Conservation (phyloP, 2,113 vertebrate genomes). For the Mormyrus lacerda region DNA sequence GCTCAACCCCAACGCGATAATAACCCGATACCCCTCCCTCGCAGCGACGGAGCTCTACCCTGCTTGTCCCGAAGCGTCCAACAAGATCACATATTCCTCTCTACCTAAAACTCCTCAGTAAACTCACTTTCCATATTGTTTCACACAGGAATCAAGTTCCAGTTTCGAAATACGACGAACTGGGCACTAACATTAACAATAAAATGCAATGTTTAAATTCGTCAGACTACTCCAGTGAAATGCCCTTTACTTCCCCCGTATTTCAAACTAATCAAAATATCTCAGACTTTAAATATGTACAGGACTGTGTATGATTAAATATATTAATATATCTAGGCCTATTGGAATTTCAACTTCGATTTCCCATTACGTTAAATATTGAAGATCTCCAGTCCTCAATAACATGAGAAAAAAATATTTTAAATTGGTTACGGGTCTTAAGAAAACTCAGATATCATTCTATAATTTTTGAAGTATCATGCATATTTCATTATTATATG, state of each 20-base stretch:
- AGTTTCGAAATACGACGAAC: not conserved
- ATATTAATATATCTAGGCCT: not conserved
- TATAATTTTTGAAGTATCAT: not conserved
- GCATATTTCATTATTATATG: not conserved
- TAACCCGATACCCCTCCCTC: conserved; percentile 33
- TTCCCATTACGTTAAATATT: not conserved
- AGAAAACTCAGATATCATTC: not conserved
- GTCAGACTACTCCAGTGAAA: not conserved
- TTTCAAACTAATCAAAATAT: not conserved
- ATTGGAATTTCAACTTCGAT: not conserved
- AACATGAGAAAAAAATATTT: not conserved
- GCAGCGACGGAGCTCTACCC: not conserved
- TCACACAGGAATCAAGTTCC: not conserved
- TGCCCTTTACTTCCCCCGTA: not conserved
- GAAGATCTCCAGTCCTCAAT: not conserved
- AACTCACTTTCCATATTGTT: not conserved
- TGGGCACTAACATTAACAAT: not conserved
- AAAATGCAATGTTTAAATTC: not conserved
- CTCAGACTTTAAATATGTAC: not conserved
- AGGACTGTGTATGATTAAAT: not conserved
- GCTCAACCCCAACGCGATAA: conserved; percentile 51
- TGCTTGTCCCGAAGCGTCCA: not conserved
- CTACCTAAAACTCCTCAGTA: not conserved
- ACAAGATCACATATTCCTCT: not conserved
- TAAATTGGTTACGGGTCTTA: not conserved